Conservation (phyloP, 2,888 invertebrate genomes). For the Drosophila barbarae region DNA sequence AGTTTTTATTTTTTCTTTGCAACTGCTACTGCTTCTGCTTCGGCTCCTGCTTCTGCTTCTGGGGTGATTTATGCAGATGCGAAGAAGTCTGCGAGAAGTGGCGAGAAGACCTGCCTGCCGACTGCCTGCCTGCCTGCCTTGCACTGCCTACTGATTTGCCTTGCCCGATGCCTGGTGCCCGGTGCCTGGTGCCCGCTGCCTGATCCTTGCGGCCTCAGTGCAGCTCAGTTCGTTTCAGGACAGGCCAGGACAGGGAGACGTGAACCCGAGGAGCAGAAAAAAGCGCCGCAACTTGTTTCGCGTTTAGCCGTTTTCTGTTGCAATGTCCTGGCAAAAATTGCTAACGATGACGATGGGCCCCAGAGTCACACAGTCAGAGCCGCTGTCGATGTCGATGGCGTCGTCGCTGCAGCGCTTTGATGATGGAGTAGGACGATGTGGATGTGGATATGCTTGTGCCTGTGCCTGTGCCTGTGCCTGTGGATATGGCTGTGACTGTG, state of each 20-base stretch:
- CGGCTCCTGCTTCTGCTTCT: conserved; percentile 39
- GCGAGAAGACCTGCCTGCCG: conserved; percentile 62
- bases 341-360: conserved; percentile 74
- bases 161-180: conserved; percentile 48
- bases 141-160: conserved; percentile 66
- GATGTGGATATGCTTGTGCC: conserved; percentile 16
- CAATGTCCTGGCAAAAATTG: conserved; percentile 73
- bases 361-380: conserved; percentile 50
- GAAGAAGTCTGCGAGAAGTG: conserved; percentile 71
- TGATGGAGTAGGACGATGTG: conserved; percentile 37
- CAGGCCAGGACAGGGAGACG: conserved; percentile 45
- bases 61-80: conserved; percentile 71
- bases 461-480: conserved; percentile 2
- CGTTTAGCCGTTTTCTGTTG: conserved; percentile 79
- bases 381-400: conserved; percentile 56
- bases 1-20: conserved; percentile 28
- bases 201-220: conserved; percentile 20
- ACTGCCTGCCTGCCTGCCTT: conserved; percentile 75
- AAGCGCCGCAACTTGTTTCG: conserved; percentile 79
- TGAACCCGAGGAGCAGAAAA: conserved; percentile 76
- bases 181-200: conserved; percentile 49
- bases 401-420: conserved; percentile 67
- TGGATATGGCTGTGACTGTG: conserved; percentile 37
- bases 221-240: conserved; percentile 28
- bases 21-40: conserved; percentile 35